These are phyloP conservation scores for Zaprionus vittiger DNA, from an alignment of 1,140 invertebrate species.

Conservation along the genomic window DNA sequence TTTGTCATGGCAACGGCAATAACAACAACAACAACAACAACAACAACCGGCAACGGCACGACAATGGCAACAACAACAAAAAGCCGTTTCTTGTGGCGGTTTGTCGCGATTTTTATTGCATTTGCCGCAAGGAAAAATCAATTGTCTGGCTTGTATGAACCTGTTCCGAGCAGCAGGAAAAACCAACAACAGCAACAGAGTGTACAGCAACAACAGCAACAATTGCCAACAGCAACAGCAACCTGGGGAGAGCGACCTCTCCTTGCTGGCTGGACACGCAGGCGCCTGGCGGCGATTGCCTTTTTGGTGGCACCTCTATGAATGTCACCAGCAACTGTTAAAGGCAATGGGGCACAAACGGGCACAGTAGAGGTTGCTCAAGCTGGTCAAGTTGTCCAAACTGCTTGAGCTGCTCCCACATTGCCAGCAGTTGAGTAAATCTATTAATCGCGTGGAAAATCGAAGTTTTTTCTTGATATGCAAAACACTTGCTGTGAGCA, in stretches of 20 bases:
- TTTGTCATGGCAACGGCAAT: conserved; percentile 74
- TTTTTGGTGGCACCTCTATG: conserved; percentile 50
- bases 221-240: conserved; percentile 56
- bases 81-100: conserved; percentile 67
- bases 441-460: conserved; percentile 17
- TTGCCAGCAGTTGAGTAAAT: conserved; percentile 37
- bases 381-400: too few relatives aligned
- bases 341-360: conserved; percentile 26
- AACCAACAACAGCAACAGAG: conserved; percentile 17
- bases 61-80: conserved; percentile 58
- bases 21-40: conserved; percentile 39
- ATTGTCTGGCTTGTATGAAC: conserved; percentile 72
- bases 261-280: conserved; percentile 37
- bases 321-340: conserved; percentile 46
- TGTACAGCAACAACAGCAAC: conserved; percentile 10
- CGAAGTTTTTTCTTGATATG: conserved; percentile 36
- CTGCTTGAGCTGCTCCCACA: neutral
- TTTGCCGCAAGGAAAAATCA: conserved; percentile 70
- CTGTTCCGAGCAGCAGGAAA: conserved; percentile 61
- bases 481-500: conserved; percentile 46
- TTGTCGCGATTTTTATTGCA: conserved; percentile 46
- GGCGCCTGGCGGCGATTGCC: conserved; percentile 59
- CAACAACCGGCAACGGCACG: conserved; percentile 51
- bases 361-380: neutral
- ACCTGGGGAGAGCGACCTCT: conserved; percentile 14